Percentiles rank a stretch among this genome's conserved stretches.
phyloP scores from a whole-genome alignment of 1,140 invertebrate genomes.

The Melitaea cinxia region DNA sequence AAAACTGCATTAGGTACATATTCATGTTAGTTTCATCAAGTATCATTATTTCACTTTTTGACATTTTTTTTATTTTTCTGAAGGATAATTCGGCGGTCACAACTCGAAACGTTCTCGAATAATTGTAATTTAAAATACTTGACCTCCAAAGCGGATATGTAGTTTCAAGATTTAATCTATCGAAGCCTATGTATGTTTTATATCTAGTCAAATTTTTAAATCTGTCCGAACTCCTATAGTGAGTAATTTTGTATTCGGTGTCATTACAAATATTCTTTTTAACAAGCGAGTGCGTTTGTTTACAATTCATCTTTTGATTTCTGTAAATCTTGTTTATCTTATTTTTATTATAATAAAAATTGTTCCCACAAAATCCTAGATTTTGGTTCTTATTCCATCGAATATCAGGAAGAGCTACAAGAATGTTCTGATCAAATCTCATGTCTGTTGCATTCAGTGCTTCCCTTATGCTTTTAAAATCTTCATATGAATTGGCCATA shows the following conservation, averaged over 20 bases:
- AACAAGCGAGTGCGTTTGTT: background rate
- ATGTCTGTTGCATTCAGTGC: slow-evolving; percentile 61
- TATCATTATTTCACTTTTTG: slow-evolving; percentile 18
- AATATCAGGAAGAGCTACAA: slow-evolving; percentile 49
- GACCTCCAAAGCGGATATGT: slow-evolving; percentile 45
- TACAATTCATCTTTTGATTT: background rate
- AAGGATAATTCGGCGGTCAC: slow-evolving; percentile 48
- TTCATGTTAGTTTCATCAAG: background rate
- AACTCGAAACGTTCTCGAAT: slow-evolving; percentile 54
- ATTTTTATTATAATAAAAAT: slow-evolving; percentile 54
- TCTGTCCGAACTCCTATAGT: slow-evolving; percentile 51
- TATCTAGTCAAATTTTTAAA: slow-evolving; percentile 57
- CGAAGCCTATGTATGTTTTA: slow-evolving; percentile 46
- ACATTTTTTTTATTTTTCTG: slow-evolving; percentile 32
- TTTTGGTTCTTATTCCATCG: slow-evolving; percentile 10
- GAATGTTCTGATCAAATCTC: slow-evolving; percentile 69
- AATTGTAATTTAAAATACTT: slow-evolving; percentile 54
- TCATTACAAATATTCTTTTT: slow-evolving; percentile 32
- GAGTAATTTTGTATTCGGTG: slow-evolving; percentile 50
- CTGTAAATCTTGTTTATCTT: slow-evolving; percentile 12
- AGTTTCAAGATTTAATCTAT: slow-evolving; percentile 8
- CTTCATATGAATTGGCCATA: slow-evolving; percentile 47
- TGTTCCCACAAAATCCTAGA: slow-evolving; percentile 49
- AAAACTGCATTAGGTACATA: slow-evolving; percentile 61
- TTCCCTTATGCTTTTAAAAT: slow-evolving; percentile 52